These are phyloP conservation scores for Perccottus glenii DNA, from an alignment of 2,113 vertebrate species.

Conservation along the genomic window DNA sequence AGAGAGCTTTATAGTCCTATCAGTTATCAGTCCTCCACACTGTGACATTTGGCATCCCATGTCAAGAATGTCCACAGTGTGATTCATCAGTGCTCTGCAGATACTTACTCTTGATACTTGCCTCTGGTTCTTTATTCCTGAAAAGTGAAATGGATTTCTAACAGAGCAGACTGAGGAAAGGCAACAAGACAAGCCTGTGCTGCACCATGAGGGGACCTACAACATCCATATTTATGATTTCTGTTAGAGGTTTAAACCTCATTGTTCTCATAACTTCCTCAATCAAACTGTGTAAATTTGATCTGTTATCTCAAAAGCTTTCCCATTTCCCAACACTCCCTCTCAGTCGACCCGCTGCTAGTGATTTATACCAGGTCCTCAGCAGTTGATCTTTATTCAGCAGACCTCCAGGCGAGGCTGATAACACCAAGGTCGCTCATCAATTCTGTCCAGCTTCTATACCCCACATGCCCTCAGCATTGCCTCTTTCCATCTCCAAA, in stretches of 20 bases:
- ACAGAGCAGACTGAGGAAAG: not conserved
- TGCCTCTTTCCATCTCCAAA: constrained; percentile 6
- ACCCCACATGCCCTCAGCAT: constrained; percentile 2
- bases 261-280: not conserved
- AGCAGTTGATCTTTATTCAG: constrained; percentile 70
- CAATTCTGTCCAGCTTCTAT: constrained; percentile 41
- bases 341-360: constrained; percentile 4
- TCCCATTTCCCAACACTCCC: not conserved
- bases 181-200: not conserved
- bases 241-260: constrained; percentile 14
- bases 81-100: constrained; percentile 23
- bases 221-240: constrained; percentile 28
- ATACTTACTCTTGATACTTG: constrained; percentile 35
- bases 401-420: constrained; percentile 49
- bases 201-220: not conserved
- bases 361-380: constrained; percentile 60
- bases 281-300: constrained; percentile 13
- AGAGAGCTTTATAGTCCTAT: constrained; percentile 25
- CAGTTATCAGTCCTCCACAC: constrained; percentile 44
- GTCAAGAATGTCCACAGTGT: constrained; percentile 10
- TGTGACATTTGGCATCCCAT: constrained; percentile 23
- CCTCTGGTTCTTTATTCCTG: not conserved
- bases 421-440: constrained; percentile 63
- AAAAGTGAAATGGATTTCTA: constrained; percentile 20
- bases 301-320: constrained; percentile 23